These are phyloP conservation scores for Dermatemys mawii DNA, from an alignment of 2,113 vertebrate species.

Conservation along the genomic window DNA sequence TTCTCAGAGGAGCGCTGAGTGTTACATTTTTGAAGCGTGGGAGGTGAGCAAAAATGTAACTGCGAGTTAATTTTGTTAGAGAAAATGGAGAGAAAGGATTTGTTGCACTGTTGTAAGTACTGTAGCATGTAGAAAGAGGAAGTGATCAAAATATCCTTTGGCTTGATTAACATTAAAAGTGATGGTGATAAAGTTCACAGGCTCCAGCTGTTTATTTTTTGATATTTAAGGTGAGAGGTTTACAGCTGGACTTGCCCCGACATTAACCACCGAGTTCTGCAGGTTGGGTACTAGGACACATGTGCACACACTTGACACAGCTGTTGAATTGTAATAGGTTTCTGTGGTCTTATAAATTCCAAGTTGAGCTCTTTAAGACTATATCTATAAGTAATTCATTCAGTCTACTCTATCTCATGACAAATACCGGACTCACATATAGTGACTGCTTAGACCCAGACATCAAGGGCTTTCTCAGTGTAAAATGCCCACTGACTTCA, in stretches of 20 bases:
- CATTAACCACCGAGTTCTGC: not conserved
- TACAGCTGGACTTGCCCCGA: not conserved
- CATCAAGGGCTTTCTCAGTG: slow-evolving; percentile 1
- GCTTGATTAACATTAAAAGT: slow-evolving; percentile 62
- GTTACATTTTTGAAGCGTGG: slow-evolving; percentile 18
- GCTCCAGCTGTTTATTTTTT: not conserved
- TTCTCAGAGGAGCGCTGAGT: not conserved
- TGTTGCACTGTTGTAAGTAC: not conserved
- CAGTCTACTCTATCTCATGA: not conserved
- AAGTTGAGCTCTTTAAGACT: not conserved
- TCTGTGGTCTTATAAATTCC: not conserved
- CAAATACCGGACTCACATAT: not conserved
- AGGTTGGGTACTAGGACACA: not conserved
- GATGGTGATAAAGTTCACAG: slow-evolving; percentile 37
- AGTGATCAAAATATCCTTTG: slow-evolving; percentile 49
- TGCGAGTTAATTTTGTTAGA: not conserved
- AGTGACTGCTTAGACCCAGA: not conserved
- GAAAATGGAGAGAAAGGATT: slow-evolving; percentile 14
- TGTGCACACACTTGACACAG: rapidly evolving
- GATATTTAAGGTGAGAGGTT: not conserved
- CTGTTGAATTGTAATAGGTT: not conserved
- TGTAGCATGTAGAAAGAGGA: not conserved
- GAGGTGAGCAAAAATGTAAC: not conserved
- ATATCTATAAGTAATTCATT: not conserved
- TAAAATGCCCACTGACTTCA: not conserved